phyloP scores from a whole-genome alignment of 2,888 invertebrate genomes.

The Dynastes hyllus region DNA sequence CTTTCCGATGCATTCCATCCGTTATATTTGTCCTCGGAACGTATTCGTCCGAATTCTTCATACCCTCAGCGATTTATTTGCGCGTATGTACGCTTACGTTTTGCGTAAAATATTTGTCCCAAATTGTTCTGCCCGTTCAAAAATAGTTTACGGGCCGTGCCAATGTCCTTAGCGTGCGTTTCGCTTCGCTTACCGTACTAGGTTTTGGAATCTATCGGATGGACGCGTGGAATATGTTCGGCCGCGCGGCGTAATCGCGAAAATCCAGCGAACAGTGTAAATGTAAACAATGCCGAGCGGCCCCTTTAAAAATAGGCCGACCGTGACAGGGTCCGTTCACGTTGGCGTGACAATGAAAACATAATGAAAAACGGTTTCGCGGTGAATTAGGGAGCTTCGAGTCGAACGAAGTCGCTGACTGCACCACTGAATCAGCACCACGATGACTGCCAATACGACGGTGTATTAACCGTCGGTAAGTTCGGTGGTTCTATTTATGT shows the following conservation, averaged over 20 bases:
- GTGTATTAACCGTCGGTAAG: background rate
- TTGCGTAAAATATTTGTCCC: conserved; percentile 11
- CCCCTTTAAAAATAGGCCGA: conserved; percentile 40
- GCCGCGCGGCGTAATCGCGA: background rate
- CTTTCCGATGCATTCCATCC: too few relatives aligned
- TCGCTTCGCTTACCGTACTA: background rate
- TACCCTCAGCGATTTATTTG: background rate
- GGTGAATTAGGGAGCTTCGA: conserved; percentile 14
- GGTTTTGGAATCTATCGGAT: conserved; percentile 1
- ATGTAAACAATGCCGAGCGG: conserved; percentile 20
- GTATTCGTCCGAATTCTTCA: too few relatives aligned
- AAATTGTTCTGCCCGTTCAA: conserved; percentile 23
- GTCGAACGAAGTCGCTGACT: conserved; percentile 1
- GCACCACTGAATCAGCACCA: conserved; percentile 3
- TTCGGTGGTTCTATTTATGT: background rate
- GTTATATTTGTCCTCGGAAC: too few relatives aligned
- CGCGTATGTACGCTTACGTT: background rate
- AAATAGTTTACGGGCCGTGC: conserved; percentile 35
- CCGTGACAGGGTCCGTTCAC: conserved; percentile 36
- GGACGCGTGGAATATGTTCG: background rate
- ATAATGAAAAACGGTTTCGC: conserved; percentile 15
- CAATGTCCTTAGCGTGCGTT: conserved; percentile 24
- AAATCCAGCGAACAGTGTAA: conserved; percentile 22
- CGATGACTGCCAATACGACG: background rate
- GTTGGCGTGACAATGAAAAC: conserved; percentile 38